Evolutionary conservation across 2,113 vertebrate species (phyloP), one percentile per base, ranked within the genome.

Genomic region (Labrus mixtus): DNA sequence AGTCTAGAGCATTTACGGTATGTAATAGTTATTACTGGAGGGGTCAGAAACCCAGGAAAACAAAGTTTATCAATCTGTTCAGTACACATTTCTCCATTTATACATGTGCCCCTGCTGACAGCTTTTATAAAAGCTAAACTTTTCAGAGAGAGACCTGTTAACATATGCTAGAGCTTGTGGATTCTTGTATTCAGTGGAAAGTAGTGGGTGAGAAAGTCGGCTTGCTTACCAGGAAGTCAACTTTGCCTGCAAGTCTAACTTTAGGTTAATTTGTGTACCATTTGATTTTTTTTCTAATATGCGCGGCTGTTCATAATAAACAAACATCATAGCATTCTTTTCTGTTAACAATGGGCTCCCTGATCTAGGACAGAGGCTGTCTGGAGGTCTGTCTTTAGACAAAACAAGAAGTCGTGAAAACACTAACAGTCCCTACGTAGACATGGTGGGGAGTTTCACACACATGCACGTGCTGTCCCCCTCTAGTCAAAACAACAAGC

Each of bases 321-420:
- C 61, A 81, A 85, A 78, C 69, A 81, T 65, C 54, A 45, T 41
- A 10, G 64, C 67, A 77, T 86, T 92, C 64, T 82, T 67, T 59
- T 86, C 65, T 56, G 20, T 48, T 53, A 84, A 87, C 90, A 89
- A 82, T 87, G 46, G 71, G 46, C 68, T n/a, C 58, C 81, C 64
- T 71, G 81, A 84, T 73, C 36, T 33, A 48, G 41, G 6, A 36
- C 80, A 83, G 89, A 91, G 85, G 83, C 1, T 4, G 65, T 76
- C 84, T 85, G 50, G 17, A 87, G 81, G 78, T 79, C 73, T 59
- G 22, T 58, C 60, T 13, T 57, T 16, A 91, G 89, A 84, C 86
- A 84, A 90, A 92, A 92, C 91, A 90, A 89, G 73, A 80, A 81
- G 77, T 64, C 74, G 70, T 58, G 51, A 87, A 89, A 85, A 82